A percentile compares a stretch with the other conserved stretches of the same genome.
phyloP scores from a whole-genome alignment of 2,797 vertebrate species.

The Sebastolobus altivelis region DNA sequence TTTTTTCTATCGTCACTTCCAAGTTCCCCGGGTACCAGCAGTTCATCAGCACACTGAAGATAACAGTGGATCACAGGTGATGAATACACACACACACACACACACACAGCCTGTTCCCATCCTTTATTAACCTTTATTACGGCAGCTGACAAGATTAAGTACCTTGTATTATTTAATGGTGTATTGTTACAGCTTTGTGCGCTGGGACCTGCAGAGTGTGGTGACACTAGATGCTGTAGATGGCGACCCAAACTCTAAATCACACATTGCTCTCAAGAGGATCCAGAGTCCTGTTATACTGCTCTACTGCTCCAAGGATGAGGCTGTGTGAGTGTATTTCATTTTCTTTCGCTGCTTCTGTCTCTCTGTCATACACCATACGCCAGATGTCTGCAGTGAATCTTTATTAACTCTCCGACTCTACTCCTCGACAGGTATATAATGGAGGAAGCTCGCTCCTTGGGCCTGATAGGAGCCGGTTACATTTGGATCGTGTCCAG shows the following conservation, averaged over 20 bases:
- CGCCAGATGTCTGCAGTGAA: constrained; percentile 21
- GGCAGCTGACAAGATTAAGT: constrained; percentile 47
- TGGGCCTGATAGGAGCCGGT: constrained; percentile 95
- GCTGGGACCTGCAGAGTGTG: constrained; percentile 97
- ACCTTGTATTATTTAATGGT: constrained; percentile 42
- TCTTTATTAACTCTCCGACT: constrained; percentile 25
- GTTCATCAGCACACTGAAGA: constrained; percentile 93
- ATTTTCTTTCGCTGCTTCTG: constrained; percentile 5
- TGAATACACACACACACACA: constrained; percentile 10
- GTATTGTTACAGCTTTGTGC: constrained; percentile 91
- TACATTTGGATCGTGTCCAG: constrained; percentile 99
- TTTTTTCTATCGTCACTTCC: constrained; percentile 97
- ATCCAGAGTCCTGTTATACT: constrained; percentile 97
- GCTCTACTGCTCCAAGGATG: constrained; percentile 97
- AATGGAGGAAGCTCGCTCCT: constrained; percentile 93
- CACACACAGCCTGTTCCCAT: constrained; percentile 19
- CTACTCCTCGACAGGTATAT: constrained; percentile 83
- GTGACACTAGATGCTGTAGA: constrained; percentile 93
- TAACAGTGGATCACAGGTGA: constrained; percentile 86
- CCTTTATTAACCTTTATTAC: constrained; percentile 29
- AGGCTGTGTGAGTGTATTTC: constrained; percentile 84
- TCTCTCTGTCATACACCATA: constrained; percentile 5
- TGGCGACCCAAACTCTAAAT: constrained; percentile 91
- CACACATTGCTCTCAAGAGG: constrained; percentile 96
- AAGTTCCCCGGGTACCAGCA: constrained; percentile 96